A percentile compares a stretch with the other conserved stretches of the same genome.
These are phyloP conservation scores for Motacilla tschutschensis DNA, from an alignment of 2,113 vertebrate genomes.

Conservation along the genomic window DNA sequence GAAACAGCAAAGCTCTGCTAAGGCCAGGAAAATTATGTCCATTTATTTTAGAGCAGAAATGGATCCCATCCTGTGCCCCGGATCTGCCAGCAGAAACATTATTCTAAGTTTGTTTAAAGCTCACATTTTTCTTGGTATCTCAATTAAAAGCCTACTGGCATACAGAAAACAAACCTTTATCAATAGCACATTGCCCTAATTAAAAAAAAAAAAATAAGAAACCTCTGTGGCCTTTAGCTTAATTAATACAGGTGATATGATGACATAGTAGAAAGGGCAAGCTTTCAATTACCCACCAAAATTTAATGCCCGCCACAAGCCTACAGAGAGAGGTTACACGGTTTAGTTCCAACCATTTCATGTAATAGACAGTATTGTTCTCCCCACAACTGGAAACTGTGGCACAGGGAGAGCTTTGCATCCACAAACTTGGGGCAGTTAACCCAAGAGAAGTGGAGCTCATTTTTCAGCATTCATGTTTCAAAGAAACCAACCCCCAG, in stretches of 20 bases:
- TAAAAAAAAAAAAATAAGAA: not conserved
- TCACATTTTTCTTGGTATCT: not conserved
- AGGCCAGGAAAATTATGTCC: not conserved
- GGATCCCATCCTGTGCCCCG: not conserved
- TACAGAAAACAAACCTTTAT: not conserved
- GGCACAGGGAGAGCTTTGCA: not conserved
- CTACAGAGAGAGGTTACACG: not conserved
- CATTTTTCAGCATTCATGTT: not conserved
- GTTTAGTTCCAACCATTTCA: not conserved
- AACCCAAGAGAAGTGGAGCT: not conserved
- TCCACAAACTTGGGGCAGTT: not conserved
- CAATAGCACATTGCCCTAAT: not conserved
- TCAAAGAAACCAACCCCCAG: not conserved
- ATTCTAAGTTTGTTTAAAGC: not conserved
- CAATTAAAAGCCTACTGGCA: not conserved
- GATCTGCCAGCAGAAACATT: not conserved
- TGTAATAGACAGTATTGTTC: not conserved
- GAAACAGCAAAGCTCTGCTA: not conserved
- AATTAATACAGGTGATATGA: not conserved
- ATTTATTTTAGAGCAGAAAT: not conserved
- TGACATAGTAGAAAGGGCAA: not conserved
- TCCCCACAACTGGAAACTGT: not conserved
- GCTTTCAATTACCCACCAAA: not conserved
- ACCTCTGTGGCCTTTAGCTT: not conserved
- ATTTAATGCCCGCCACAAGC: not conserved